Evolutionary conservation across 2,797 vertebrate species (phyloP).

Genomic region (Sebastes baramenuke): DNA sequence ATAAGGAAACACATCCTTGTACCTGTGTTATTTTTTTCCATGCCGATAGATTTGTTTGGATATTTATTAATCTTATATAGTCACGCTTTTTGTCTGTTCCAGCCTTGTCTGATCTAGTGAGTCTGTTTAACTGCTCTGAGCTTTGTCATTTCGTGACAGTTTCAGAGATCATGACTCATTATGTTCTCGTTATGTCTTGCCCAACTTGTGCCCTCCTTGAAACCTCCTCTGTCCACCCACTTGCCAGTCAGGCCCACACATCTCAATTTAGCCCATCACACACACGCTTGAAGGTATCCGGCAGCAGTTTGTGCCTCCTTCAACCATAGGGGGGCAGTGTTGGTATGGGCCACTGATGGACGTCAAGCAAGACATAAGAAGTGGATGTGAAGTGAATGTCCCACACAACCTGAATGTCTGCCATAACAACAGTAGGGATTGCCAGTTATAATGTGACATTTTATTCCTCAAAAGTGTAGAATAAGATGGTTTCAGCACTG

Average conservation of each 20-base stretch:
- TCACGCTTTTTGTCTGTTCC: not conserved
- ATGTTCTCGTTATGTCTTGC: constrained; percentile 32
- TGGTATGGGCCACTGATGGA: not conserved
- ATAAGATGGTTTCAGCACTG: not conserved
- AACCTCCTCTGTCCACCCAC: constrained; percentile 49
- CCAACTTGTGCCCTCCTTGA: constrained; percentile 35
- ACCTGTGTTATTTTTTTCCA: not conserved
- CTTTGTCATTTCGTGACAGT: constrained; percentile 12
- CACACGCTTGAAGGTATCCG: not conserved
- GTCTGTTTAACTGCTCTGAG: not conserved
- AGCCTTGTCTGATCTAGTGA: not conserved
- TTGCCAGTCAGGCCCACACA: constrained; percentile 35
- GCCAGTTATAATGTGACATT: not conserved
- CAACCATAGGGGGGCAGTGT: constrained; percentile 57
- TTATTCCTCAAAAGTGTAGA: not conserved
- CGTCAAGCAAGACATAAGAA: constrained; percentile 1
- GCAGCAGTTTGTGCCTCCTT: not conserved
- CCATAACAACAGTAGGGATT: not conserved
- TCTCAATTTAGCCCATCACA: constrained; percentile 50
- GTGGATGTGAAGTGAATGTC: constrained; percentile 1
- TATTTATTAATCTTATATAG: not conserved
- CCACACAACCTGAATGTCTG: not conserved
- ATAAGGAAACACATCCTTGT: not conserved
- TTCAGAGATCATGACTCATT: constrained; percentile 46
- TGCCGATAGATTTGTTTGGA: not conserved